phyloP scores from a whole-genome alignment of 2,797 vertebrate species.

The Heterohyrax brucei region DNA sequence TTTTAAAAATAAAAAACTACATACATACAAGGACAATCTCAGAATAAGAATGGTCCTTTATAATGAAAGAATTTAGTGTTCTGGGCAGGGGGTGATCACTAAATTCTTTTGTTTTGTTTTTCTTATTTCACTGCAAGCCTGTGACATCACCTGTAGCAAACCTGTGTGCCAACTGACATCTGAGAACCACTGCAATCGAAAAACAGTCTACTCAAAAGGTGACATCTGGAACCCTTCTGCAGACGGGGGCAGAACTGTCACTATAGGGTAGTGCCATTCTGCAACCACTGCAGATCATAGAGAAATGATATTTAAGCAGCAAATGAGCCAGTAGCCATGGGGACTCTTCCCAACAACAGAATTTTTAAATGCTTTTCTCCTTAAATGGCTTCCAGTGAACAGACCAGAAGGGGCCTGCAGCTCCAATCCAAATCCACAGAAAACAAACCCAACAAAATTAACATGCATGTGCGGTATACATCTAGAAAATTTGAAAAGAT shows the following conservation, averaged over 20 bases:
- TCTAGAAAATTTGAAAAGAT: slow-evolving; percentile 39
- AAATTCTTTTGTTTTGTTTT: background rate
- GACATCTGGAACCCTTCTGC: background rate
- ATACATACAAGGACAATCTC: background rate
- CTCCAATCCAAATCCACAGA: slow-evolving; percentile 42
- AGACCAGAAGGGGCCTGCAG: slow-evolving; percentile 22
- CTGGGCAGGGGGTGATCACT: background rate
- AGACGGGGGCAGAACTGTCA: background rate
- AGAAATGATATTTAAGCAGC: slow-evolving; percentile 49
- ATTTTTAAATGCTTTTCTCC: slow-evolving; percentile 13
- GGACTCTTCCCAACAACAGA: background rate
- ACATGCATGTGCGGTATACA: slow-evolving; percentile 49
- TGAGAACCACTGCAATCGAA: background rate
- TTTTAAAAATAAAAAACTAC: slow-evolving; percentile 36
- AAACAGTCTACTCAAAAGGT: slow-evolving; percentile 58
- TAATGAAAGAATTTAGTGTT: slow-evolving; percentile 43
- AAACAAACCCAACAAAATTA: slow-evolving; percentile 7
- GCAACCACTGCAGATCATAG: background rate
- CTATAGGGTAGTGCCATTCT: background rate
- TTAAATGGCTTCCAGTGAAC: background rate
- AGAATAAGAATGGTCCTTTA: slow-evolving; percentile 29
- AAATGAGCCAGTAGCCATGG: background rate
- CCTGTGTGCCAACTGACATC: slow-evolving; percentile 4
- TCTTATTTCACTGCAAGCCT: slow-evolving; percentile 23
- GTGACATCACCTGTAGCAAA: slow-evolving; percentile 46